These are phyloP conservation scores for Erebia epiphron DNA, from an alignment of 2,888 invertebrate species.

Conservation along the genomic window DNA sequence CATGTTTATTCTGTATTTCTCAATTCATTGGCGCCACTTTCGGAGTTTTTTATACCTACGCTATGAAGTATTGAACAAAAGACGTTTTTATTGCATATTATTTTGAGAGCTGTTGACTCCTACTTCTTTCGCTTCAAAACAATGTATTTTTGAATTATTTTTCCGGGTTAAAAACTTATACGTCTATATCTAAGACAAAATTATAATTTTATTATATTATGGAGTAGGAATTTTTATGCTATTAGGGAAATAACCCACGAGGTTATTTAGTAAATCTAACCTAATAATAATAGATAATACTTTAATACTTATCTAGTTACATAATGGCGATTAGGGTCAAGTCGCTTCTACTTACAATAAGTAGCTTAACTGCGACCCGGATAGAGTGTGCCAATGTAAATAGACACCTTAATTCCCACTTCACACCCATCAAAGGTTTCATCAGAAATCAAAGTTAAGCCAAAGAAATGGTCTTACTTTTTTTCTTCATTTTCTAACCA, in stretches of 20 bases:
- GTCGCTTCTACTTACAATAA: conserved; percentile 56
- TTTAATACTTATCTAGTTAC: conserved; percentile 27
- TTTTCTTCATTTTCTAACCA: not conserved
- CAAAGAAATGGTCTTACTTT: not conserved
- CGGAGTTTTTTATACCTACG: not conserved
- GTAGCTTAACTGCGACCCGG: conserved; percentile 62
- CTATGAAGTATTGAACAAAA: not conserved
- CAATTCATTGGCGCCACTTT: conserved; percentile 8
- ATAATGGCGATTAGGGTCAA: conserved; percentile 62
- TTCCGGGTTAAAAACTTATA: too few relatives aligned
- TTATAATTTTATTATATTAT: too few relatives aligned
- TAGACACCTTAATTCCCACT: conserved; percentile 54
- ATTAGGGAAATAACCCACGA: not conserved
- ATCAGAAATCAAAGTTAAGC: conserved; percentile 1
- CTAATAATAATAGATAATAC: conserved; percentile 17
- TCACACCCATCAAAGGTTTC: conserved; percentile 8
- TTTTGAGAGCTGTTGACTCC: too few relatives aligned
- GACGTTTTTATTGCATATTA: too few relatives aligned
- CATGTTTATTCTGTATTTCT: conserved; percentile 1
- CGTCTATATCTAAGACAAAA: too few relatives aligned
- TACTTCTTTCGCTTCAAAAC: too few relatives aligned
- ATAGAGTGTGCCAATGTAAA: conserved; percentile 53
- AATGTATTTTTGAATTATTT: too few relatives aligned
- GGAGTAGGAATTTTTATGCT: not conserved
- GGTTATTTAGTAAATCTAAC: conserved; percentile 9